phyloP scores from a whole-genome alignment of 1,140 invertebrate genomes.

The Phthorimaea operculella region DNA sequence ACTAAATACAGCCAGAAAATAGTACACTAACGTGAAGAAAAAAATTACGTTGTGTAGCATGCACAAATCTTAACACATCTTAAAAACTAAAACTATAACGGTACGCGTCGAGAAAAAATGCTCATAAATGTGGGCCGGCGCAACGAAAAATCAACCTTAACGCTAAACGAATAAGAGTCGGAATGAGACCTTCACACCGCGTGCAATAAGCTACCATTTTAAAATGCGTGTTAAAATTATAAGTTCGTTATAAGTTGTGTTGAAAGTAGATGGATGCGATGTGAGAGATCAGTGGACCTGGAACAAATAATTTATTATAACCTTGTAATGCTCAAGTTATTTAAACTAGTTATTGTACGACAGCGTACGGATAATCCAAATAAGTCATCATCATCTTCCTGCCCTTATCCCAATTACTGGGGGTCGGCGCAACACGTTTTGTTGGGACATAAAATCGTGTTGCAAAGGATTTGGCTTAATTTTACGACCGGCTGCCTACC shows the following conservation, averaged over 20 bases:
- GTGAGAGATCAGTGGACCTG: slow-evolving; percentile 42
- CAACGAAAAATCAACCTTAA: slow-evolving; percentile 55
- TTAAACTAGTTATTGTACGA: too few species aligned
- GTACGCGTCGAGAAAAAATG: background rate
- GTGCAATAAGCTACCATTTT: slow-evolving; percentile 39
- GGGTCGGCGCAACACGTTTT: too few species aligned
- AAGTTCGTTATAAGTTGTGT: slow-evolving; percentile 29
- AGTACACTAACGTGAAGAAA: too few species aligned
- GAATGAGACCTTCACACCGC: slow-evolving; percentile 48
- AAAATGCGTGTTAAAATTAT: slow-evolving; percentile 40
- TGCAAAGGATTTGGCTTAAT: too few species aligned
- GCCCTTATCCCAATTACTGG: too few species aligned
- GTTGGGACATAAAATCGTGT: too few species aligned
- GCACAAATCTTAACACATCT: too few species aligned
- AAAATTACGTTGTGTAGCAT: too few species aligned
- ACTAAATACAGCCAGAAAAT: too few species aligned
- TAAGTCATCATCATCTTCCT: too few species aligned
- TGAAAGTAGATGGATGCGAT: slow-evolving; percentile 5
- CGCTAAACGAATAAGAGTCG: slow-evolving; percentile 49
- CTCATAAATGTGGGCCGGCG: slow-evolving; percentile 23
- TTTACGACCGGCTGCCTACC: too few species aligned
- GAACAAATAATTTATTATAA: slow-evolving; percentile 16
- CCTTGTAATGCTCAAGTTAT: too few species aligned
- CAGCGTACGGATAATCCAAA: background rate
- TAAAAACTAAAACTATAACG: background rate